Base-by-base conservation (phyloP, 2,113 vertebrate genomes). In the Festucalex cinctus region DNA sequence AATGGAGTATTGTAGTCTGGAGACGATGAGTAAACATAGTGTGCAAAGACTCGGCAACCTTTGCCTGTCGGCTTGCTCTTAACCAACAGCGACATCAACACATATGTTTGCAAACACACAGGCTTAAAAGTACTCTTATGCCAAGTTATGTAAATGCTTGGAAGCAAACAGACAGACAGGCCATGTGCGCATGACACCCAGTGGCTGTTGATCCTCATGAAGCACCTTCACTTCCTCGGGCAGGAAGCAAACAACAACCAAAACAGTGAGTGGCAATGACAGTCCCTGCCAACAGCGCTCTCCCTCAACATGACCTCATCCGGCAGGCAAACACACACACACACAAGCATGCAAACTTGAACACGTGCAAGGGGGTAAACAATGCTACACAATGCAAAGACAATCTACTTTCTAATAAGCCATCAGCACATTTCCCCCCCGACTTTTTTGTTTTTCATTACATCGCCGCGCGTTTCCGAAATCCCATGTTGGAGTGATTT, bases 261-360 rank as follows among this genome's bases (percentile, higher is more conserved):
- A 79, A 86, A 83, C 80, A 76, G 78, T 86, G 86, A 88, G 73
- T 86, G 76, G 83, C 75, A 82, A 84, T 86, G 86, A 88, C 88
- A 88, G 80, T 68, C 73, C 73, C 82, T 82, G 81, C 80, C 82
- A 86, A 80, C 83, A 82, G 76, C 78, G 62, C 63, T 63, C 19
- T 65, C 71, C 79, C 84, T 83, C 82, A 79, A 46, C 28, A 60
- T 88, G 86, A 87, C 86, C 81, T 88, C 78, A 86, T 84, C 86
- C 71, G 74, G 65, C 74, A 75, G 70, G 51, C 56, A 24, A 36
- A 26, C 48, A n/a, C 19, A 10, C 51, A 35, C 56, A 19, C 60
- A 20, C 57, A 14, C 69, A 22, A 36, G 19, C n/a, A n/a, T 13
- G n/a, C 17, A 36, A 35, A 62, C 54, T 37, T 59, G 61, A 46